phyloP scores from a whole-genome alignment of 2,797 vertebrate species.

The Semaprochilodus insignis region DNA sequence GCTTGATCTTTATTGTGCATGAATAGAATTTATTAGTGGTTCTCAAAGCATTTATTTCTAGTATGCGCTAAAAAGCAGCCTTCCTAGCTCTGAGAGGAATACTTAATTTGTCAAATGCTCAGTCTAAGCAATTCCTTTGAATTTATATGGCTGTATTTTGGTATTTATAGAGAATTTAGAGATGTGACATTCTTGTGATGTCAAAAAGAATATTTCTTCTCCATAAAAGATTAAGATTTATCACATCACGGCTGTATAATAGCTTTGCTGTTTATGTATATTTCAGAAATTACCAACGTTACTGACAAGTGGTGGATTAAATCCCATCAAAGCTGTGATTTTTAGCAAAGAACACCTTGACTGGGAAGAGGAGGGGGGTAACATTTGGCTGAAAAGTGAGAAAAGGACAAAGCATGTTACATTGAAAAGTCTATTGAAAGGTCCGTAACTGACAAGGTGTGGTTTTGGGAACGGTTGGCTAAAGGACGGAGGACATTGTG shows the following conservation, averaged over 20 bases:
- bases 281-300: conserved; percentile 28
- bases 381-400: conserved; percentile 34
- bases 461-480: conserved; percentile 61
- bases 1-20: conserved; percentile 26
- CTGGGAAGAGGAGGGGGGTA: conserved; percentile 1
- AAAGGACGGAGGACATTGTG: conserved; percentile 50
- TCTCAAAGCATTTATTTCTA: conserved; percentile 26
- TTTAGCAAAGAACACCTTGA: conserved; percentile 37
- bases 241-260: conserved; percentile 35
- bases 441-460: conserved; percentile 11
- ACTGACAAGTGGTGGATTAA: conserved; percentile 45
- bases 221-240: conserved; percentile 13
- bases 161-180: conserved; percentile 3
- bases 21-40: conserved; percentile 31
- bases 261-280: conserved; percentile 25
- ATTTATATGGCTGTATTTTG: neutral
- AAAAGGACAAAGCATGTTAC: conserved; percentile 54
- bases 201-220: conserved; percentile 16
- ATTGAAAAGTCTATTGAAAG: conserved; percentile 38
- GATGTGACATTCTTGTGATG: neutral
- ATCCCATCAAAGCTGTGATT: conserved; percentile 51
- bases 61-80: conserved; percentile 7
- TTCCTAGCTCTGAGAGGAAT: conserved; percentile 16
- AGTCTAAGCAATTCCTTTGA: neutral
- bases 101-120: conserved; percentile 5